Evolutionary conservation across 2,797 vertebrate species (phyloP), one percentile per base, ranked within the genome.

Genomic region (Gymnoscopelus microlampas): DNA sequence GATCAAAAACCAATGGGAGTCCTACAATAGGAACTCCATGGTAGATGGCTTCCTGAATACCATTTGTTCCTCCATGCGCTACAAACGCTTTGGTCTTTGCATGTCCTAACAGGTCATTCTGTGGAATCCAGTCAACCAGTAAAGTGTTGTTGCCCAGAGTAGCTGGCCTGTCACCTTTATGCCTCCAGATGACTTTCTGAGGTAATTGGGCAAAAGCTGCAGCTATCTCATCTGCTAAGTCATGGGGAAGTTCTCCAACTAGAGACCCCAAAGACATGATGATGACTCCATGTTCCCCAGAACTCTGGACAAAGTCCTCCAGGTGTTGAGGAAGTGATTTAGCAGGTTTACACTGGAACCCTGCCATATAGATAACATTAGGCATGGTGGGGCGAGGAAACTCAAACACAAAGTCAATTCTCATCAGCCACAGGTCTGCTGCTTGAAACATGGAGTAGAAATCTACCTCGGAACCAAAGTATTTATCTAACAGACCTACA

Each of bases 351-450:
- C 94, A 94, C 5, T 95, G 94, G 50, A 94, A 94, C 1, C 94
- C 93, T 13, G 89, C 92, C 2, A 95, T 86, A 10, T 95, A 94
- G 54, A 94, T 68, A 0, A 93, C 51, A 61, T 95, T 95, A 44
- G 94, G 94, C 92, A 95, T 90, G 0, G 93, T 91, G n/a, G 93
- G 94, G 0, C 92, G 90, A 15, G 94, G 92, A 39, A 91, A 94
- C 69, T 94, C 93, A 56, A 95, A 92, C n/a, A 93, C 90, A 83
- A 94, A 94, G 76, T 94, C 92, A 14, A 90, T 89, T 71, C 89
- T 88, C 92, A 94, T 94, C 0, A 95, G 87, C 90, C 93, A 94
- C 48, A 95, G 67, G 65, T 95, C 91, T 2, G 92, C 92, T 3
- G 75, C 84, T 76, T 88, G 87, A 68, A 92, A 89, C 15, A 93